Base-by-base conservation (phyloP, 2,888 invertebrate species). In the Andrena bucephala region DNA sequence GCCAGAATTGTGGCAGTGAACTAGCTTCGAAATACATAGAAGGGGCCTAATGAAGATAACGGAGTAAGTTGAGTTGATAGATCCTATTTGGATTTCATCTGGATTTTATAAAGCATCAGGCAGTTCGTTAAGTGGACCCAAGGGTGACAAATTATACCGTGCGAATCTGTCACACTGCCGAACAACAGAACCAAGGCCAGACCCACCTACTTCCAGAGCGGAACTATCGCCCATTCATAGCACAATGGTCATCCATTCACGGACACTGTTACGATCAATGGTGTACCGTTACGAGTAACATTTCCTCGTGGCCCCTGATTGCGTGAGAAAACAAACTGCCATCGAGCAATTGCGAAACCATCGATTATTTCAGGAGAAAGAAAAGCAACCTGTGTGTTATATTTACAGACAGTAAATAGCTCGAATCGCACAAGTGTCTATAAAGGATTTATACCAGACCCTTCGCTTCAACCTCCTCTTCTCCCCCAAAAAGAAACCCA, bases 161-260 rank as follows among this genome's bases (percentile, higher is more conserved):
- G 87, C 74, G 79, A 87, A 89, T 85, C 79, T 83, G 79, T 88
- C 80, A 78, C 81, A 80, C 77, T 65, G 48, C 77, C 79, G 79
- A 77, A 75, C 73, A 85, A 87, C 80, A 65, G 85, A 81, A 65
- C 80, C 85, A 89, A 89, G 87, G 88, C 81, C 70, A 74, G 88
- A 78, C 89, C 88, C 87, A 88, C 88, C 89, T 85, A 88, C 89
- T 88, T 88, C 84, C 88, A 81, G 85, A 81, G 79, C 85, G 85
- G 88, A 89, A 84, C 85, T 85, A 84, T 88, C 87, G 83, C 52
- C 74, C 80, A 87, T 84, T 88, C 85, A 77, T 59, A 16, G 42
- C 65, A 88, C 84, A 87, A 88, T 85, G 83, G 81, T 81, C 74
- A 81, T 73, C 81, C 87, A 84, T 88, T 88, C 84, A 83, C 77